Evolutionary conservation across 2,113 vertebrate genomes (phyloP), one percentile per base, ranked within the genome.

Genomic region (Leucopternis melanops): DNA sequence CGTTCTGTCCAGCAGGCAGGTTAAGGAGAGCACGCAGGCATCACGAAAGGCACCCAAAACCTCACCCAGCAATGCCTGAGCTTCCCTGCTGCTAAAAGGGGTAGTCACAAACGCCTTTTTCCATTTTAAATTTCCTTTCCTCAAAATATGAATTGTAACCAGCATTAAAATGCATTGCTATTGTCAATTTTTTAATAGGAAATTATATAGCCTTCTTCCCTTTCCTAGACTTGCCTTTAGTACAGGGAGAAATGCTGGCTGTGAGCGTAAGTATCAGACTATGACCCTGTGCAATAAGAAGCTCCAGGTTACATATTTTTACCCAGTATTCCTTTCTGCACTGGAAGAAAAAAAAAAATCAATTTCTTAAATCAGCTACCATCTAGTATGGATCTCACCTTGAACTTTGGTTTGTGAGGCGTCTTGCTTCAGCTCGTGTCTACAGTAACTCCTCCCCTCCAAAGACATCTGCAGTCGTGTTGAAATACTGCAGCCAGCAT

Each of bases 351-450:
- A 34, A 32, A 47, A 81, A 61, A 32, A 13, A 70, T 3, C 23
- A 9, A 38, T 61, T 54, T 40, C 21, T 81, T 69, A 90, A 73
- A 93, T 69, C 66, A 89, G 70, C 50, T 58, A 38, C 57, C 16
- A 15, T 22, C 36, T 74, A 58, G 32, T 10, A 81, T 8, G 20
- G 16, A 77, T 89, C 94, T 95, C 96, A 98, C 97, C 96, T 97
- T 96, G 82, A 87, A 86, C 90, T 94, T 95, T 44, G n/a, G 45
- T 65, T 61, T 71, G 66, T 36, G 89, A 73, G 81, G 62, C 5
- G 9, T 85, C 79, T 95, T 67, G 79, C 65, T 96, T 9, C 26
- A 31, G 88, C 70, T 20, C 6, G 10, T 73, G 72, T 2, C 67
- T 36, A 3, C 36, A 11, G 66, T 67, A 94, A 57, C 86, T 95